Conservation (phyloP, 1,140 invertebrate genomes). For the Drosophila parabipectinata region DNA sequence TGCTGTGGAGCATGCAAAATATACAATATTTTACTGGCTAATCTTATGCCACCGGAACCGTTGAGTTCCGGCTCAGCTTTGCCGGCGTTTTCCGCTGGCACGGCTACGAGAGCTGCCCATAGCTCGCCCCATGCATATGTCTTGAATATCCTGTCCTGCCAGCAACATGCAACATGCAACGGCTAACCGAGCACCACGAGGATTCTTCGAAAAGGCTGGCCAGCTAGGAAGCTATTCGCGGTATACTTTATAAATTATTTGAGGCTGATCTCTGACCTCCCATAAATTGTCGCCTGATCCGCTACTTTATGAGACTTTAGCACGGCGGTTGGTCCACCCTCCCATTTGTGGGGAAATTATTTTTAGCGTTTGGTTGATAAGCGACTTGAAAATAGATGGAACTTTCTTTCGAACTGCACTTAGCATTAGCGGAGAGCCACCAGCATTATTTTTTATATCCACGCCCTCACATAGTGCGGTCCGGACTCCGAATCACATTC, state of each 20-base stretch:
- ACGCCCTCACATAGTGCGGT: conserved; percentile 50
- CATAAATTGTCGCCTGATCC: conserved; percentile 38
- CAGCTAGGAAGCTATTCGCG: conserved; percentile 13
- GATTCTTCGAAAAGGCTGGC: conserved; percentile 9
- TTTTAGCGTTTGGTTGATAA: conserved; percentile 51
- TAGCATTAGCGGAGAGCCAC: conserved; percentile 66
- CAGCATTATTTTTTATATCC: conserved; percentile 60
- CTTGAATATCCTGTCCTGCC: conserved; percentile 47
- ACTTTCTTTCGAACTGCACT: conserved; percentile 44
- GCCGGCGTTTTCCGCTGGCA: conserved; percentile 65
- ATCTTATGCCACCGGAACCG: conserved; percentile 68
- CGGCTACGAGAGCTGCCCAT: conserved; percentile 9
- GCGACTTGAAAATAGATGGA: conserved; percentile 31
- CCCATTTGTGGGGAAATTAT: conserved; percentile 34
- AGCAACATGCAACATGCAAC: conserved; percentile 36
- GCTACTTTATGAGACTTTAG: conserved; percentile 15
- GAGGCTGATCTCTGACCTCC: conserved; percentile 9
- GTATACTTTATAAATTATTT: conserved; percentile 7
- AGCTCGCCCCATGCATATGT: conserved; percentile 58
- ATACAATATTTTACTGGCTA: conserved; percentile 69
- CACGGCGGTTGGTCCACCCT: background rate
- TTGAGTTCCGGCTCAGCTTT: conserved; percentile 68
- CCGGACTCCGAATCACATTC: conserved; percentile 1
- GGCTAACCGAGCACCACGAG: background rate
- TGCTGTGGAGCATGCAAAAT: conserved; percentile 57